A percentile compares a stretch with the other conserved stretches of the same genome.
Conservation (phyloP, 2,113 vertebrate species). For the Chionomys nivalis region DNA sequence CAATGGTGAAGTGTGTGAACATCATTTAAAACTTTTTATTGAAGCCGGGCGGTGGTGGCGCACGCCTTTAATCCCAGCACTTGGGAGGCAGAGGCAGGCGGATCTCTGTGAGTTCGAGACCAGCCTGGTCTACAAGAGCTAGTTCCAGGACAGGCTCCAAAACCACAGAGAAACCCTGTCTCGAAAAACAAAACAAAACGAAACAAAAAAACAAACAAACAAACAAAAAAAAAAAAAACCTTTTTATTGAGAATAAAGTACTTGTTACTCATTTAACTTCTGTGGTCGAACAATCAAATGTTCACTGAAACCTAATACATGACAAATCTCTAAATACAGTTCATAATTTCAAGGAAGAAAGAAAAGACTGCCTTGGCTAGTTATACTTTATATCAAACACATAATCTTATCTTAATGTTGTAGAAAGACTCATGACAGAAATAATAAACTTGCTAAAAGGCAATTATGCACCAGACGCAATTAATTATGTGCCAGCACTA, state of each 20-base stretch:
- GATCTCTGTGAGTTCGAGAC: no score
- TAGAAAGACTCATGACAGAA: background rate
- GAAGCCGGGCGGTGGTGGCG: no score
- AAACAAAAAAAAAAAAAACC: no score
- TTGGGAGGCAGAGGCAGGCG: no score
- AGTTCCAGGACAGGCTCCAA: no score
- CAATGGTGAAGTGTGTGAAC: background rate
- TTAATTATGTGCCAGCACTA: conserved; percentile 35
- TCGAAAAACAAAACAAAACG: no score
- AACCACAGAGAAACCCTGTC: no score
- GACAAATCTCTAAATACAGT: background rate
- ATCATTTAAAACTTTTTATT: conserved; percentile 34
- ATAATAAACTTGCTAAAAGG: conserved; percentile 18
- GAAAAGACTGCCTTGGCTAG: background rate
- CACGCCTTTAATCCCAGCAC: no score
- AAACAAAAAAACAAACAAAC: no score
- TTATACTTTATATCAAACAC: conserved; percentile 32
- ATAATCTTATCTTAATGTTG: background rate
- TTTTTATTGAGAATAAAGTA: conserved; percentile 48
- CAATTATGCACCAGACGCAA: background rate
- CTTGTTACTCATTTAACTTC: conserved; percentile 24
- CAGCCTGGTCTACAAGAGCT: no score
- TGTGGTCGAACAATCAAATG: background rate
- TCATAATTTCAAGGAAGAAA: background rate
- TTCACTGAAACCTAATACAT: conserved; percentile 5